Percentiles rank a stretch among this genome's conserved stretches.
phyloP scores from a whole-genome alignment of 2,888 invertebrate genomes.

The Papilio elwesi region DNA sequence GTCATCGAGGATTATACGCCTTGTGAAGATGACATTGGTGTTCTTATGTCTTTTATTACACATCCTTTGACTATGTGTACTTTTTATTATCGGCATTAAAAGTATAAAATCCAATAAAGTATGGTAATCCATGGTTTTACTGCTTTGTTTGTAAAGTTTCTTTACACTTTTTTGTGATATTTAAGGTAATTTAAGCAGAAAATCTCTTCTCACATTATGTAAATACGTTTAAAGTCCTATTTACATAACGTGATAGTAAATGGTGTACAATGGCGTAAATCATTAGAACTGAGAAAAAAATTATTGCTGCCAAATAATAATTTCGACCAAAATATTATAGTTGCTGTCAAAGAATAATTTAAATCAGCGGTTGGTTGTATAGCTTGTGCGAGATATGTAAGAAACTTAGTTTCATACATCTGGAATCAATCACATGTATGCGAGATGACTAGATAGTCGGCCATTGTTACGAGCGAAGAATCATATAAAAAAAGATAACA shows the following conservation, averaged over 20 bases:
- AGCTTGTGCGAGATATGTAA: not conserved
- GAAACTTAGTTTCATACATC: not conserved
- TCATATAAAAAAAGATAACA: slow-evolving; percentile 24
- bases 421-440: not conserved
- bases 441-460: not conserved
- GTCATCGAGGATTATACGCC: not conserved
- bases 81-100: not conserved
- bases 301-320: too few relatives aligned
- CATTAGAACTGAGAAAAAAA: too few relatives aligned
- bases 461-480: slow-evolving; percentile 5
- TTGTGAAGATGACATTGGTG: not conserved
- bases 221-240: not conserved
- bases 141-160: not conserved
- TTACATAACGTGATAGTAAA: not conserved
- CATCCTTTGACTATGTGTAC: not conserved
- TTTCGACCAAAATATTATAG: too few relatives aligned
- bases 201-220: not conserved
- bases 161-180: not conserved
- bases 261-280: not conserved
- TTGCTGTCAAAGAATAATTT: too few relatives aligned
- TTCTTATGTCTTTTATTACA: not conserved
- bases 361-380: too few relatives aligned
- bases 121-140: slow-evolving; percentile 1
- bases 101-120: not conserved
- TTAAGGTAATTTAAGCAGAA: not conserved